A percentile compares a stretch with the other conserved stretches of the same genome.
Evolutionary conservation across 2,113 vertebrate genomes (phyloP).

Genomic region (Guaruba guarouba): DNA sequence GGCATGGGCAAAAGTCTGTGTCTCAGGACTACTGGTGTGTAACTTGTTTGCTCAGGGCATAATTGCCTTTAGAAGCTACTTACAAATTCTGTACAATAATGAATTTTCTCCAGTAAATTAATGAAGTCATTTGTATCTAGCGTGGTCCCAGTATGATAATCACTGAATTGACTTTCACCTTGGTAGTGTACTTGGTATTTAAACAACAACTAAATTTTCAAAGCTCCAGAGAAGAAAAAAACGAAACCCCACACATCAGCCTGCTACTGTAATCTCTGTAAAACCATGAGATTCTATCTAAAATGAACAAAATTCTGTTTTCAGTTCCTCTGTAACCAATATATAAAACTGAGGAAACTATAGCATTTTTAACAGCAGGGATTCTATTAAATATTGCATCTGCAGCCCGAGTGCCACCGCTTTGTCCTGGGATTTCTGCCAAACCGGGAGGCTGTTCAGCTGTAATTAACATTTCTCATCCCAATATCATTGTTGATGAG

Average conservation of each 20-base stretch:
- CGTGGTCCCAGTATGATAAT: neutral
- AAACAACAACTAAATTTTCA: neutral
- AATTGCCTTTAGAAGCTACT: neutral
- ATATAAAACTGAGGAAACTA: neutral
- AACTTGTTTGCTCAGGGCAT: neutral
- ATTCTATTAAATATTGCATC: neutral
- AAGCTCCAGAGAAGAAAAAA: neutral
- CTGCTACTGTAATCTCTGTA: neutral
- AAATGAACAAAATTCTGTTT: neutral
- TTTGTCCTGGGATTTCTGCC: conserved; percentile 58
- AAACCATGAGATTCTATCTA: neutral
- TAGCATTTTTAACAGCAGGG: neutral
- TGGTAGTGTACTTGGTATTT: neutral
- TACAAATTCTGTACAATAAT: neutral
- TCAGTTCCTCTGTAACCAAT: neutral
- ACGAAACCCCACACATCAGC: neutral
- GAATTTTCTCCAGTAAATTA: conserved; percentile 13
- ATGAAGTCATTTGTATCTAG: neutral
- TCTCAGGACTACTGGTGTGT: neutral
- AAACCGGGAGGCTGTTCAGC: conserved; percentile 25
- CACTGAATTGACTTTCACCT: neutral
- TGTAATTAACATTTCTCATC: conserved; percentile 58
- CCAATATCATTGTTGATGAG: conserved; percentile 28
- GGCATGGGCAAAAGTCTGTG: neutral
- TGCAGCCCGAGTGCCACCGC: neutral